Evolutionary conservation across 1,140 invertebrate species (phyloP).

Genomic region (Parasteatoda tepidariorum): DNA sequence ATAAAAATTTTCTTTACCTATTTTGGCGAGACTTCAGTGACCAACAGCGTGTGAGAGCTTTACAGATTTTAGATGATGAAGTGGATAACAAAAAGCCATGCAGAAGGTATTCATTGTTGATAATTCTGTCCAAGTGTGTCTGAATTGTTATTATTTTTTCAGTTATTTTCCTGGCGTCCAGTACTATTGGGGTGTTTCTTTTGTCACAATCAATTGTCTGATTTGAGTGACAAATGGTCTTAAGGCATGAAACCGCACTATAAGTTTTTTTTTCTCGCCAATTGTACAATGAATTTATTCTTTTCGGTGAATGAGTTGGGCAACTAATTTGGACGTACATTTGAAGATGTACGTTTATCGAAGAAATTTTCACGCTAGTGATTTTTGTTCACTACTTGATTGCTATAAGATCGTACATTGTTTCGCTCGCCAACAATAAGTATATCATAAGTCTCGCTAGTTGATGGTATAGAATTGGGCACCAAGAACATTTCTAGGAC

Average conservation of each 20-base stretch:
- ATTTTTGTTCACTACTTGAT: too few relatives aligned
- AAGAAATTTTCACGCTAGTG: too few relatives aligned
- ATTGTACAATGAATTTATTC: neutral
- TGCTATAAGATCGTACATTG: too few relatives aligned
- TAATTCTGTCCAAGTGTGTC: neutral
- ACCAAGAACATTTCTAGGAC: too few relatives aligned
- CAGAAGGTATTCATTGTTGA: neutral
- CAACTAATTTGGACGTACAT: too few relatives aligned
- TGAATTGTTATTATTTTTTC: constrained; percentile 35
- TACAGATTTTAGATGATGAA: constrained; percentile 1
- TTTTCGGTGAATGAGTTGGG: too few relatives aligned
- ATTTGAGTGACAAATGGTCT: constrained; percentile 48
- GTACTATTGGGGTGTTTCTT: constrained; percentile 20
- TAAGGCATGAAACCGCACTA: constrained; percentile 24
- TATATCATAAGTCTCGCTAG: too few relatives aligned
- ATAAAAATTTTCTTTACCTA: constrained; percentile 20
- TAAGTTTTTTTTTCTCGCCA: neutral
- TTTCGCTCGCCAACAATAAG: too few relatives aligned
- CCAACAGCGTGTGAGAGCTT: constrained; percentile 13
- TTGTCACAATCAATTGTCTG: constrained; percentile 57
- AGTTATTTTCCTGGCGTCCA: neutral
- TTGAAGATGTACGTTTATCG: too few relatives aligned
- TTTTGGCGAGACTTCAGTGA: constrained; percentile 1
- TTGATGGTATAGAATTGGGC: too few relatives aligned
- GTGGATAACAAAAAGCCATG: constrained; percentile 4